These are phyloP conservation scores for Eugnorisma glareosa DNA, from an alignment of 2,888 invertebrate species.

Conservation along the genomic window DNA sequence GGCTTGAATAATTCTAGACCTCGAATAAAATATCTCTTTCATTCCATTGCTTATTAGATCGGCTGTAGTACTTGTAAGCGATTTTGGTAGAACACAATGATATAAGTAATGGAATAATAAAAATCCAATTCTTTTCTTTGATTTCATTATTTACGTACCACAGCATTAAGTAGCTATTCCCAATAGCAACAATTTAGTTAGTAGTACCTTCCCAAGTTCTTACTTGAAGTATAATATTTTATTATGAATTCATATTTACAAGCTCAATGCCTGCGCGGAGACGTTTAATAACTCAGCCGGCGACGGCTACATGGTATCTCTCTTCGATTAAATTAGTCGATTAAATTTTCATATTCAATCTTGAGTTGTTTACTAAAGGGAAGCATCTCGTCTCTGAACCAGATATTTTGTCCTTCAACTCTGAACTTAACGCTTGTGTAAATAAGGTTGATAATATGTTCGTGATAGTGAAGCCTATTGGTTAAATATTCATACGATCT, in stretches of 20 bases:
- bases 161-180: conserved; percentile 15
- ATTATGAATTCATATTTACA: conserved; percentile 69
- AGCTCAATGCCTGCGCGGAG: conserved; percentile 63
- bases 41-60: conserved; percentile 31
- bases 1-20: conserved; percentile 62
- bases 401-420: conserved; percentile 54
- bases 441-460: conserved; percentile 56
- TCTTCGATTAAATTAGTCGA: conserved; percentile 93
- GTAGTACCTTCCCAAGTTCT: background rate
- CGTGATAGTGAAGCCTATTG: conserved; percentile 9
- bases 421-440: conserved; percentile 48
- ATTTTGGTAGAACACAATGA: conserved; percentile 16
- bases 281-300: conserved; percentile 78
- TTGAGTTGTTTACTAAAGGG: conserved; percentile 92
- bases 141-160: conserved; percentile 20
- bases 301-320: conserved; percentile 78
- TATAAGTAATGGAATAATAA: conserved; percentile 35
- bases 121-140: conserved; percentile 34
- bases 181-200: conserved; percentile 4
- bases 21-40: conserved; percentile 49
- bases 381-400: conserved; percentile 77
- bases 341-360: conserved; percentile 96
- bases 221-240: conserved; percentile 35
- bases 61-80: conserved; percentile 17
- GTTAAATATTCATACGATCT: conserved; percentile 77